Base-by-base conservation (phyloP, 64 coral and sea anemone species). In the Cladopsammia gracilis region DNA sequence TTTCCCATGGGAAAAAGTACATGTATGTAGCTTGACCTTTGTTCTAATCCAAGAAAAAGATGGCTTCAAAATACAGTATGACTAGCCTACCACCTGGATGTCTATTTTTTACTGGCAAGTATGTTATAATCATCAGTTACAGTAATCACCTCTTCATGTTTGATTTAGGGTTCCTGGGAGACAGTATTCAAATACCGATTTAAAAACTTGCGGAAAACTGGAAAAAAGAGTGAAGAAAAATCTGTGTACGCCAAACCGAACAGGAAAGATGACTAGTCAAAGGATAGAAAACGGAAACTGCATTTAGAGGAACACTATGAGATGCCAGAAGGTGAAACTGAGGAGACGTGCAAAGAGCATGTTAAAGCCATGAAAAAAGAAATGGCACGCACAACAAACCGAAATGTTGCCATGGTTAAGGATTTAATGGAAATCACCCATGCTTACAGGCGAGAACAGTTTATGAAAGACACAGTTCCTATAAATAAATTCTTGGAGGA, bases 331-430 rank as follows among this genome's bases (percentile, higher is more conserved):
- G 58, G 58, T 14, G 58, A 44, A 56, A 57, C 34, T 62, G 13
- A 44, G 61, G 24, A n/a, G 61, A 83, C 48, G 61, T 83, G 79
- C 25, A 34, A 83, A 45, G 79, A 64, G 79, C 48, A 83, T 13
- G 14, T 62, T 1, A 7, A 23, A 34, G 12, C 57, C 20, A 19
- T 83, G 15, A 58, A 57, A 45, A 51, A 51, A 58, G 60, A 62
- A 14, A 62, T 83, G 26, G 16, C 16, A n/a, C 23, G 19, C 16
- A 22, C 18, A n/a, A 20, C 19, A 24, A 58, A 83, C 10, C 61
- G 79, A 50, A 53, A 53, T 50, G 10, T 50, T 19, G 19, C 18
- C 6, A 19, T 78, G 48, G 54, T 78, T 10, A 78, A 50, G 23
- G 20, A 70, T 9, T 20, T 70, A 25, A 70, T 70, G 67, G 67